Conservation (phyloP, 1,140 invertebrate species). For the Drosophila ananassae region DNA sequence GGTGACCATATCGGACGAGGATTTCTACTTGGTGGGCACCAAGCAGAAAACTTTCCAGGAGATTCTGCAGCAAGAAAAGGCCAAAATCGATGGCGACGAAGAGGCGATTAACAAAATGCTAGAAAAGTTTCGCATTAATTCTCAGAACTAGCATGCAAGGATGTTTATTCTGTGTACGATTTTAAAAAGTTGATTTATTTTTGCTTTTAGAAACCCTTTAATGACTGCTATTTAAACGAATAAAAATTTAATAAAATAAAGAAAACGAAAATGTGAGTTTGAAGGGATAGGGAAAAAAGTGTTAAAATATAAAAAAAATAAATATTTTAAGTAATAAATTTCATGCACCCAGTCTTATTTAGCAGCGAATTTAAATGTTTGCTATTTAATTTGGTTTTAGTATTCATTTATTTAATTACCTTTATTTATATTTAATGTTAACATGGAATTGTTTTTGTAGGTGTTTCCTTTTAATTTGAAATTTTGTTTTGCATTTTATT, state of each 20-base stretch:
- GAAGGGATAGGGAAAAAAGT: background rate
- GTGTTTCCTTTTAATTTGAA: constrained; percentile 63
- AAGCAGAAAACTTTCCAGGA: constrained; percentile 73
- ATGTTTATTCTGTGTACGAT: background rate
- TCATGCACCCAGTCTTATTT: background rate
- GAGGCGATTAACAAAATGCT: constrained; percentile 77
- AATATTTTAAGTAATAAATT: no score
- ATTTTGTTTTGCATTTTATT: constrained; percentile 70
- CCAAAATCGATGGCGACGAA: constrained; percentile 67
- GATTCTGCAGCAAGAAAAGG: constrained; percentile 64
- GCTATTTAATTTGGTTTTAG: constrained; percentile 59
- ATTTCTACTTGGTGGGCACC: constrained; percentile 76
- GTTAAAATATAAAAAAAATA: background rate
- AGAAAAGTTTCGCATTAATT: constrained; percentile 73
- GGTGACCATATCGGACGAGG: constrained; percentile 74
- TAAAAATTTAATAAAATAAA: constrained; percentile 1
- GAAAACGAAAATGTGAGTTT: background rate
- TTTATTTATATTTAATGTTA: constrained; percentile 84
- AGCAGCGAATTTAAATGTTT: background rate
- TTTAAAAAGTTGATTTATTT: background rate
- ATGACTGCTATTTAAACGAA: constrained; percentile 4
- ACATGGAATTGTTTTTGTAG: constrained; percentile 83
- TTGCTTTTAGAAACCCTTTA: background rate
- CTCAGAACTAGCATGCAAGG: constrained; percentile 40
- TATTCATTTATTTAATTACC: constrained; percentile 78